phyloP scores from a whole-genome alignment of 1,140 invertebrate species.

The Drosophila lacteicornis region DNA sequence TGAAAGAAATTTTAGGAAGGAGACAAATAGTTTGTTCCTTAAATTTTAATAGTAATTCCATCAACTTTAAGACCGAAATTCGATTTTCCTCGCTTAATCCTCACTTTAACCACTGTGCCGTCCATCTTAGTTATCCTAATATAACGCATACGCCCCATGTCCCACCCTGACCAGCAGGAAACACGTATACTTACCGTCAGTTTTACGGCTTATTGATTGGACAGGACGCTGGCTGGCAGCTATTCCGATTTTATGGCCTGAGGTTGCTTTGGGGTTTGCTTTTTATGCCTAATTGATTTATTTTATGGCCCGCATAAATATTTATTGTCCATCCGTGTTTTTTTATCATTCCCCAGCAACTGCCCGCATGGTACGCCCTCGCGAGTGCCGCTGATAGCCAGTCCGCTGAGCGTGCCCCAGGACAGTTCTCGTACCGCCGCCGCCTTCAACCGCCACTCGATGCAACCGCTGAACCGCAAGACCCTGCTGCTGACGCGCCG shows the following conservation, averaged over 20 bases:
- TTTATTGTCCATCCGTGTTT: constrained; percentile 47
- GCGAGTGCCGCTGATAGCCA: constrained; percentile 88
- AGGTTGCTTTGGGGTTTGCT: constrained; percentile 42
- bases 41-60: too few relatives aligned
- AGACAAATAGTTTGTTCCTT: background rate
- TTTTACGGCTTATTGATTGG: constrained; percentile 73
- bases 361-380: constrained; percentile 90
- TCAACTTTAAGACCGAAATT: background rate
- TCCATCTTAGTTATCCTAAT: background rate
- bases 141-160: constrained; percentile 46
- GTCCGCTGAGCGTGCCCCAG: constrained; percentile 71
- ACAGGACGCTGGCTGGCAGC: constrained; percentile 23
- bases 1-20: background rate
- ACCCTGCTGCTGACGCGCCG: constrained; percentile 67
- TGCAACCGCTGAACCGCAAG: constrained; percentile 74
- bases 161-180: background rate
- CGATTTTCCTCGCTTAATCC: too few relatives aligned
- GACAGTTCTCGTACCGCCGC: constrained; percentile 68
- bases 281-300: constrained; percentile 73
- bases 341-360: constrained; percentile 80
- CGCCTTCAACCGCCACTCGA: constrained; percentile 72
- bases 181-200: constrained; percentile 15
- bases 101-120: background rate
- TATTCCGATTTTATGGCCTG: constrained; percentile 45
- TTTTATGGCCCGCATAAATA: constrained; percentile 67